A percentile compares a stretch with the other conserved stretches of the same genome.
These are phyloP conservation scores for Sciaenops ocellatus DNA, from an alignment of 2,797 vertebrate genomes.

Conservation along the genomic window DNA sequence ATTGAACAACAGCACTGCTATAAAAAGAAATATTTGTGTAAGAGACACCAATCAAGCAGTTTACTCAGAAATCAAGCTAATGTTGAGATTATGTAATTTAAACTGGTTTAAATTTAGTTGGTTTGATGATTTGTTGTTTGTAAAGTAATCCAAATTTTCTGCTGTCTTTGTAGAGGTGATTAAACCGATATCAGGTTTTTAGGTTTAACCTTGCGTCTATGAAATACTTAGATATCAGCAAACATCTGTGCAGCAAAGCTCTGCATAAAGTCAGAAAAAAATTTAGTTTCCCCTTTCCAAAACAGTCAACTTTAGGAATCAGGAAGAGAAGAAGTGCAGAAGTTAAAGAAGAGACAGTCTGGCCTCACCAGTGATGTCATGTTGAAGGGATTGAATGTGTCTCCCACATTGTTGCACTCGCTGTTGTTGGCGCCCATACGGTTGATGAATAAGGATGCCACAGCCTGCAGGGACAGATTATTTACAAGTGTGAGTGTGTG, in stretches of 20 bases:
- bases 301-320: not conserved
- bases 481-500: not conserved
- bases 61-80: not conserved
- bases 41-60: not conserved
- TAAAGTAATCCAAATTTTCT: not conserved
- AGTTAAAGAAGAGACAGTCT: not conserved
- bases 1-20: not conserved
- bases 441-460: conserved; percentile 74
- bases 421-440: not conserved
- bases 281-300: not conserved
- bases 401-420: conserved; percentile 61
- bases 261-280: not conserved
- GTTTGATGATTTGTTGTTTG: not conserved
- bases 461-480: conserved; percentile 47
- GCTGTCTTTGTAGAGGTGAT: not conserved
- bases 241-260: not conserved
- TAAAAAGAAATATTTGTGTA: not conserved
- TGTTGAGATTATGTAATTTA: not conserved
- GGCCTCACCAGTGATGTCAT: conserved; percentile 77
- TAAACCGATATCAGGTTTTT: no score
- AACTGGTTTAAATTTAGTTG: not conserved
- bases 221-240: not conserved
- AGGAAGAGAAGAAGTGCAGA: no score
- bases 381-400: conserved; percentile 84
- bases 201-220: not conserved